Percentiles rank a stretch among this genome's conserved stretches.
Conservation (phyloP, 64 coral and sea anemone genomes). For the Dendrophyllia cribrosa region DNA sequence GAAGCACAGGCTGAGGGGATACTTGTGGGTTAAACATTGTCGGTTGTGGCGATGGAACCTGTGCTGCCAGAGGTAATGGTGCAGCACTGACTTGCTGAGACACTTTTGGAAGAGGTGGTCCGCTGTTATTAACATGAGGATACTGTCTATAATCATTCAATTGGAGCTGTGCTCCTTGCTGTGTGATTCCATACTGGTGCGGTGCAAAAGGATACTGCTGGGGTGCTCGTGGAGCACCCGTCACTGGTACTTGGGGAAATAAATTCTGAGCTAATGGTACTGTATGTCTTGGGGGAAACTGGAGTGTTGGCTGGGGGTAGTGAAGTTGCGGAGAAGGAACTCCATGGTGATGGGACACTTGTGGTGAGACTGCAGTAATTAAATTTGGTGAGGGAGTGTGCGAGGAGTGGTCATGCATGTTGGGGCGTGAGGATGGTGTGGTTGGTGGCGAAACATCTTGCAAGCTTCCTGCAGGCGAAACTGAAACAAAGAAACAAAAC, state of each 20-base stretch:
- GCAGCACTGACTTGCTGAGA: constrained; percentile 34
- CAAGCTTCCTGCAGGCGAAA: constrained; percentile 87
- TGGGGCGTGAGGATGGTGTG: constrained; percentile 89
- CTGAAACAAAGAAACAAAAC: constrained; percentile 43
- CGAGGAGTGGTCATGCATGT: constrained; percentile 60
- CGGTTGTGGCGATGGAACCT: constrained; percentile 25
- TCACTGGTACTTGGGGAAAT: constrained; percentile 54
- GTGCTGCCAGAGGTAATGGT: constrained; percentile 34
- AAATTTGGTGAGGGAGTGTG: constrained; percentile 91
- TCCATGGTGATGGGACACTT: constrained; percentile 70
- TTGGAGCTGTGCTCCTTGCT: constrained; percentile 30
- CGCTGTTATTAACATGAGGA: constrained; percentile 47
- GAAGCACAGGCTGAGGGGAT: constrained; percentile 77
- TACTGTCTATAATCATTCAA: constrained; percentile 79
- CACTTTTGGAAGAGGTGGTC: constrained; percentile 49
- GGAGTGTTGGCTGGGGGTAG: constrained; percentile 9
- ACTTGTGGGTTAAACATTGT: constrained; percentile 24
- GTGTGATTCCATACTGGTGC: constrained; percentile 65
- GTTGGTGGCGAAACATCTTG: constrained; percentile 98
- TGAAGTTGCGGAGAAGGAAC: constrained; percentile 83
- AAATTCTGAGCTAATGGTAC: constrained; percentile 60
- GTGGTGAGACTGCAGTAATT: constrained; percentile 76
- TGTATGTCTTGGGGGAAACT: constrained; percentile 63
- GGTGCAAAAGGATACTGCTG: constrained; percentile 50
- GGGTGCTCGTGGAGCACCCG: constrained; percentile 45